Evolutionary conservation across 2,113 vertebrate species (phyloP).

Genomic region (Glaucomys volans): DNA sequence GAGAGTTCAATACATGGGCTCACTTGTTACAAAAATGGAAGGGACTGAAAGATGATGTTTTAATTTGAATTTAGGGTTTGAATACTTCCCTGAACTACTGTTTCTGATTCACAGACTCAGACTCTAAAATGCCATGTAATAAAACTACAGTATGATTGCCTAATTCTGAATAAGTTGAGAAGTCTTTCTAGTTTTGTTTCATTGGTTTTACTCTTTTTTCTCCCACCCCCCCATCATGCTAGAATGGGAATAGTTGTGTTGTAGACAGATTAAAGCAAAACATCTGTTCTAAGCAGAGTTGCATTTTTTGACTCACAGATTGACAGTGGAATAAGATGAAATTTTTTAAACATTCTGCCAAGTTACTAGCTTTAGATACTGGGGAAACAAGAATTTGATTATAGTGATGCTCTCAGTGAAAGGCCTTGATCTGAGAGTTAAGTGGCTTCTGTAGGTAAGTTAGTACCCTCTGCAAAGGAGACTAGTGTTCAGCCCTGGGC

Average conservation of each 20-base stretch:
- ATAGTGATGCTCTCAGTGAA: neutral
- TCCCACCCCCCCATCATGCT: neutral
- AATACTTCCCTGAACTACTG: neutral
- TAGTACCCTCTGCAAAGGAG: neutral
- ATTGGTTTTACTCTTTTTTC: neutral
- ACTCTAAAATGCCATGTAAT: neutral
- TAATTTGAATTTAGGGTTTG: slow-evolving; percentile 15
- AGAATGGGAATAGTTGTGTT: neutral
- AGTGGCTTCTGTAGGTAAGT: neutral
- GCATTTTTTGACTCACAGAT: slow-evolving; percentile 21
- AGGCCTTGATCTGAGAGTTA: neutral
- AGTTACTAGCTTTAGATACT: neutral
- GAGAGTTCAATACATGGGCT: neutral
- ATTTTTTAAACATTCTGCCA: slow-evolving; percentile 46
- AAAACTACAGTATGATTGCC: neutral
- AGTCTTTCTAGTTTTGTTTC: neutral
- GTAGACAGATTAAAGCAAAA: slow-evolving; percentile 6
- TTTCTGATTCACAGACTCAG: neutral
- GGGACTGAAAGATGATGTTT: neutral
- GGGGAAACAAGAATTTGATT: neutral
- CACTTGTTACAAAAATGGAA: neutral
- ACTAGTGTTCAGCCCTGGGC: neutral
- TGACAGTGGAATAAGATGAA: neutral
- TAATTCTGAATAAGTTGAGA: neutral
- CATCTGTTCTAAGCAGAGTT: slow-evolving; percentile 51